These are phyloP conservation scores for Nineta flava DNA, from an alignment of 2,888 invertebrate species.

Conservation along the genomic window DNA sequence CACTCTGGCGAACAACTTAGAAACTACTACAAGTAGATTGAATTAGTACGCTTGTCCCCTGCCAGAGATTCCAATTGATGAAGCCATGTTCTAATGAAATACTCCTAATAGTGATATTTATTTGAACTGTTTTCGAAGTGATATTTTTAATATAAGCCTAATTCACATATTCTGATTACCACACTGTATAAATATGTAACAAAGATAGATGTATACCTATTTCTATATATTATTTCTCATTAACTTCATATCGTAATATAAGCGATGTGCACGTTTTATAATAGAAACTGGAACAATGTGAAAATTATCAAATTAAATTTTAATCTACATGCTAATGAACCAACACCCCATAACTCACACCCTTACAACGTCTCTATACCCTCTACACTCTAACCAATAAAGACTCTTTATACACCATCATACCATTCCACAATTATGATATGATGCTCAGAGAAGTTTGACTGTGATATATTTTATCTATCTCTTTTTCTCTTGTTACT, in stretches of 20 bases:
- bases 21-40: too few species aligned
- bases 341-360: constrained; percentile 18
- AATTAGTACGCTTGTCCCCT: too few species aligned
- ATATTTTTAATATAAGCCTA: too few species aligned
- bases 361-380: too few species aligned
- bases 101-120: too few species aligned
- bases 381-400: neutral
- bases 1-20: too few species aligned
- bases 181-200: neutral
- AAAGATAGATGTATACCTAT: neutral
- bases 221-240: neutral
- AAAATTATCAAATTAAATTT: constrained; percentile 6
- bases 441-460: too few species aligned
- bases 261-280: neutral
- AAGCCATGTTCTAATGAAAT: too few species aligned
- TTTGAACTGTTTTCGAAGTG: too few species aligned
- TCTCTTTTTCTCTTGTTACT: too few species aligned
- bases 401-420: neutral
- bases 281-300: constrained; percentile 6
- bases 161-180: neutral
- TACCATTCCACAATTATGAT: neutral
- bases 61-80: too few species aligned
- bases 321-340: constrained; percentile 7
- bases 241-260: neutral
- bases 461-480: too few species aligned